phyloP scores from a whole-genome alignment of 2,888 invertebrate species.

The Aphidoletes aphidimyza region DNA sequence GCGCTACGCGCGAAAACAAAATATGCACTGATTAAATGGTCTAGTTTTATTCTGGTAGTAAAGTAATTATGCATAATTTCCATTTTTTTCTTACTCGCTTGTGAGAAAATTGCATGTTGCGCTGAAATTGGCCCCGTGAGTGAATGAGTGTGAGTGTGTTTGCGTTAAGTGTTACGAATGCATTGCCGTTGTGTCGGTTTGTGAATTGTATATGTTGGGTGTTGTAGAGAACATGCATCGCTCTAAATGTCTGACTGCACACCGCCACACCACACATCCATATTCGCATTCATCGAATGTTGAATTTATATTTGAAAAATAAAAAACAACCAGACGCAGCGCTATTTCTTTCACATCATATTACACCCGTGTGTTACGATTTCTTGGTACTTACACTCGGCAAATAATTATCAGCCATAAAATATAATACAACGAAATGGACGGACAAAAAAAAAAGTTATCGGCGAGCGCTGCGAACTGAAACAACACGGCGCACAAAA shows the following conservation, averaged over 20 bases:
- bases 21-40: constrained; percentile 13
- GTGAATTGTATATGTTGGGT: neutral
- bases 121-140: no score
- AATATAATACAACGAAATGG: neutral
- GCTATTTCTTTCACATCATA: neutral
- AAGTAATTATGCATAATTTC: constrained; percentile 39
- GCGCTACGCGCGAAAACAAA: neutral
- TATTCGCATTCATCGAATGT: neutral
- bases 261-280: neutral
- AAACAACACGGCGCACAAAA: neutral
- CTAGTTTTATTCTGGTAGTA: constrained; percentile 44
- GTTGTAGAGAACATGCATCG: no score
- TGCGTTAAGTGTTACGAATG: neutral
- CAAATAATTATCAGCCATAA: constrained; percentile 26
- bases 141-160: neutral
- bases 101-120: constrained; percentile 50
- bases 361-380: neutral
- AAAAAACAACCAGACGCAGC: neutral
- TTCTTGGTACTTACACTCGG: constrained; percentile 7
- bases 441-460: neutral
- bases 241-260: constrained; percentile 5
- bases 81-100: constrained; percentile 16
- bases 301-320: neutral
- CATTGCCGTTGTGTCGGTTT: neutral
- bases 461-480: neutral